Evolutionary conservation across 2,888 invertebrate species (phyloP), one percentile per base, ranked within the genome.

Genomic region (Rhingia campestris): DNA sequence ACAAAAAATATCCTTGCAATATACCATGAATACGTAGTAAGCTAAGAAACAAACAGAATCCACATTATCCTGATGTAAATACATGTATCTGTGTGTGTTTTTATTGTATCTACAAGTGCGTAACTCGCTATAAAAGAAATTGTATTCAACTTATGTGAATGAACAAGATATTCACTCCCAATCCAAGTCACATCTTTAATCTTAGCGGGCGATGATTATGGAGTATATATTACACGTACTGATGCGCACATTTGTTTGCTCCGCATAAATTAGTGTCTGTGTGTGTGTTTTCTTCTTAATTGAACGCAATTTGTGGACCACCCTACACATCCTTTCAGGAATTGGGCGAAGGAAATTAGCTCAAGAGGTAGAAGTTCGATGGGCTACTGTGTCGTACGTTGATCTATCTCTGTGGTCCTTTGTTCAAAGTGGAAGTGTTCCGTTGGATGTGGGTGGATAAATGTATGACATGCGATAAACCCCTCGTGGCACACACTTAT

Each of bases 321-420:
- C 2, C 22, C 22, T 22, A 22, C 22, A 22, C 22, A 22, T 22
- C 22, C 22, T 22, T 22, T 2, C 1, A 22, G 22, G 22, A 2
- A 41, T 7, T 49, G 6, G 14, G 14, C n/a, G n/a, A 32, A 37
- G 53, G 30, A 66, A 66, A 66, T 64, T 66, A 74, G 51, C 49
- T 51, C 53, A 58, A 58, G 41, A 33, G 43, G 12, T 54, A 63
- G 22, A 22, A 64, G 69, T 64, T 75, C 80, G 43, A 74, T 58
- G 67, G 58, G 54, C 70, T 47, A 30, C 63, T 73, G 7, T n/a
- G 33, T 33, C 51, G 80, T 63, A 69, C 43, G 69, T 63, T 69
- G 77, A 70, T 58, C 43, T 51, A 53, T 59, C 37, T 69, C 1
- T 30, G 58, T 39, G 9, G 7, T 4, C 4, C 22, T 3, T 35